Conservation (phyloP, 2,113 vertebrate species). For the Semnornis frantzii region DNA sequence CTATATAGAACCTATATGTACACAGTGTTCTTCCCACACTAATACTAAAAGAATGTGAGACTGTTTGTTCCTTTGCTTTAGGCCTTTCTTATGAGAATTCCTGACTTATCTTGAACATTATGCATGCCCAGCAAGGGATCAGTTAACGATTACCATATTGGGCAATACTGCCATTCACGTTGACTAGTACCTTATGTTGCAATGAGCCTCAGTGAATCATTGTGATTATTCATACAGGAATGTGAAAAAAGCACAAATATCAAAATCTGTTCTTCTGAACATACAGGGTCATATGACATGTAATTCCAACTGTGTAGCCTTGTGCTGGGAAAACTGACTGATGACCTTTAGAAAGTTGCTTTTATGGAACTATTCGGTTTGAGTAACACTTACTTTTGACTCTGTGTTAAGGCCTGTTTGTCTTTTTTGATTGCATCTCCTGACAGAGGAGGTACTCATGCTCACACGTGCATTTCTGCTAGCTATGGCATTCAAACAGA, state of each 20-base stretch:
- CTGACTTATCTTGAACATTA: background rate
- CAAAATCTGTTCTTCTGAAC: slow-evolving; percentile 44
- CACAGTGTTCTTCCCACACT: background rate
- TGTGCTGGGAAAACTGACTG: background rate
- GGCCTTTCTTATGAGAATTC: background rate
- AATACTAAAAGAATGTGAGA: background rate
- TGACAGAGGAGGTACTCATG: background rate
- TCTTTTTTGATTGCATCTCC: background rate
- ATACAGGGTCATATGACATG: background rate
- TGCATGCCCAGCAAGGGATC: background rate
- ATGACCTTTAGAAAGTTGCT: background rate
- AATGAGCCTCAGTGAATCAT: slow-evolving; percentile 38
- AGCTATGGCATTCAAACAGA: background rate
- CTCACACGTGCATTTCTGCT: background rate
- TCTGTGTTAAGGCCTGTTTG: background rate
- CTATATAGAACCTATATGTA: background rate
- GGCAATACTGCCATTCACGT: slow-evolving; percentile 19
- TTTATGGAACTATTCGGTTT: background rate
- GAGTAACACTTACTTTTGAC: background rate
- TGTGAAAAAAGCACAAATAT: slow-evolving; percentile 18
- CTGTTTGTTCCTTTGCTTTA: background rate
- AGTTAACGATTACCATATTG: slow-evolving; percentile 23
- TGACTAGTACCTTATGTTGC: slow-evolving; percentile 37
- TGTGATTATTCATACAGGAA: slow-evolving; percentile 50
- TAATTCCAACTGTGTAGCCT: background rate